Evolutionary conservation across 1,140 invertebrate genomes (phyloP).

Genomic region (Tetragnatha versicolor): DNA sequence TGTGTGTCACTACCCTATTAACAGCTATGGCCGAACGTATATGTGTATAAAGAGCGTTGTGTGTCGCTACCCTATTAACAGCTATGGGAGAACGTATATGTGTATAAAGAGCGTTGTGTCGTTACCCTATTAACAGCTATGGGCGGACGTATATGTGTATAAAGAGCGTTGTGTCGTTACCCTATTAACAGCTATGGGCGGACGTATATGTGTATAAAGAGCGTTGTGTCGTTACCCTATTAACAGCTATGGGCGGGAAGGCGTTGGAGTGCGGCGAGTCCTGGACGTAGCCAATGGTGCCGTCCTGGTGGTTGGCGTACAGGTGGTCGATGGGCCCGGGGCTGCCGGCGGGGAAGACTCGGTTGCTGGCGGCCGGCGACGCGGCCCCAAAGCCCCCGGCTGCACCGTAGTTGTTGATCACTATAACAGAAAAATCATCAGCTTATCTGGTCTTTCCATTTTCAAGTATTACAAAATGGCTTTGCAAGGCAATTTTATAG

Average conservation of each 20-base stretch:
- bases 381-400: slow-evolving; percentile 77
- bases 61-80: too few relatives aligned
- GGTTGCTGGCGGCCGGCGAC: slow-evolving; percentile 74
- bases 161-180: too few relatives aligned
- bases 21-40: too few relatives aligned
- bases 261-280: slow-evolving; percentile 86
- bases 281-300: slow-evolving; percentile 89
- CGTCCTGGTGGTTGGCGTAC: slow-evolving; percentile 81
- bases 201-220: too few relatives aligned
- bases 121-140: too few relatives aligned
- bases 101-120: too few relatives aligned
- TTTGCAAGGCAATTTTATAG: too few relatives aligned
- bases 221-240: slow-evolving; percentile 76
- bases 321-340: slow-evolving; percentile 81
- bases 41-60: too few relatives aligned
- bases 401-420: slow-evolving; percentile 90
- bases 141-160: too few relatives aligned
- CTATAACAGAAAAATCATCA: slow-evolving; percentile 67
- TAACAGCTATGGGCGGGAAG: slow-evolving; percentile 84
- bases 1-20: too few relatives aligned
- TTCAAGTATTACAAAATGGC: not conserved
- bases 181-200: too few relatives aligned
- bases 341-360: slow-evolving; percentile 86
- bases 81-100: too few relatives aligned
- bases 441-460: not conserved